Conservation (phyloP, 2,797 vertebrate species). For the Okamejei kenojei region DNA sequence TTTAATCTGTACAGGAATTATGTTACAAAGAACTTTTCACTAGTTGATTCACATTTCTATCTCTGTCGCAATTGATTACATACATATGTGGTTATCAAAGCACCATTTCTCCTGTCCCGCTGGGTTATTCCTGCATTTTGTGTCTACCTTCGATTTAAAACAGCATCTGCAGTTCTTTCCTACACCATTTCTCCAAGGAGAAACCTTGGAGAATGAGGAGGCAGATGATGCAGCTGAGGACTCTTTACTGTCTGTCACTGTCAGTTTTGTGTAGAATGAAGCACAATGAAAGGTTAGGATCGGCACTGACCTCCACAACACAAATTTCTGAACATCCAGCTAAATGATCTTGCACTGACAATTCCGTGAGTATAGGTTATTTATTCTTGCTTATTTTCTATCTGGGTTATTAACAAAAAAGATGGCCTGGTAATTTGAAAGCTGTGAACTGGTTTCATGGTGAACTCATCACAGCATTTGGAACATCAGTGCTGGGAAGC, state of each 20-base stretch:
- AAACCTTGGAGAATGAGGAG: background rate
- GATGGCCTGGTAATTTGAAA: background rate
- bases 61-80: background rate
- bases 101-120: background rate
- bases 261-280: background rate
- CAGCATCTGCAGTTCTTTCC: too few species aligned
- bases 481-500: background rate
- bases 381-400: background rate
- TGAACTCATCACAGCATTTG: background rate
- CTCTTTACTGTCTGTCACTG: background rate
- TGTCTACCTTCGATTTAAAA: too few species aligned
- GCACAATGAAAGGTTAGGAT: background rate
- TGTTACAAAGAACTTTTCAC: background rate
- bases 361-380: background rate
- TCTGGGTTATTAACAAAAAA: background rate
- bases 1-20: constrained; percentile 24
- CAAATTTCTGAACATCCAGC: background rate
- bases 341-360: background rate
- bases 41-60: constrained; percentile 25
- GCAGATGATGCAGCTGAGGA: background rate
- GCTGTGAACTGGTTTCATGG: background rate
- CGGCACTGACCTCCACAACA: background rate
- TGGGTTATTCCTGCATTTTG: too few species aligned
- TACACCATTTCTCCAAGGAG: background rate
- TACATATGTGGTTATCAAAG: background rate